Base-by-base conservation (phyloP, 1,140 invertebrate genomes). In the Pygmarrhopalites habei region DNA sequence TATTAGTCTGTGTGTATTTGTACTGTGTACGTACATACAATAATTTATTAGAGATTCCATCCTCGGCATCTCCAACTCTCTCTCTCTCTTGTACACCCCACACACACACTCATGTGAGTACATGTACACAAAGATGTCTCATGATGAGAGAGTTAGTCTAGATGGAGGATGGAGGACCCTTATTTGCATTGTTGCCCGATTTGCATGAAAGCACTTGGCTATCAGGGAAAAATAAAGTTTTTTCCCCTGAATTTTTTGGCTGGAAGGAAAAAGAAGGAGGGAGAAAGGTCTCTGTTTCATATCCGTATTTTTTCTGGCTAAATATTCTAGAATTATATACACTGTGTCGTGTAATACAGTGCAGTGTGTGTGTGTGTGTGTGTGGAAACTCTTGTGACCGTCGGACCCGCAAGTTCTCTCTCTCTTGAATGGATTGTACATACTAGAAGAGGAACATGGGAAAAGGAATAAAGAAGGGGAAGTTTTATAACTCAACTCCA, bases 161-260 rank as follows among this genome's bases (percentile, higher is more conserved):
- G 19, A 12, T 47, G 49, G 49, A 29, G 19, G 14, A 28, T 10
- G 3, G 28, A 26, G 49, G 47, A 56, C 67, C 67, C 67, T 60
- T 69, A 69, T 66, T 69, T 69, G 64, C 68, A 66, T 69, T 69
- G 67, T 65, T 65, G 62, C 57, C 60, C 52, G 41, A 69, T 69
- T 69, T 69, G 67, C 67, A 69, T 69, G 46, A 57, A 59, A 66
- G 52, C 21, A 64, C 44, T 49, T 55, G 17, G 7, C 57, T 12
- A 12, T 43, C 56, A 35, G 5, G 15, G 32, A 35, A 35, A 15
- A 35, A 35, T 35, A 15, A 35, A 46, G 44, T 46, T 46, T 46
- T 46, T 46, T 46, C 44, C 35, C 7, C 2, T 21, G 28, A 2
- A 32, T 5, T 19, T 26, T 23, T 52, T 52, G 14, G 12, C 49